Base-by-base conservation (phyloP, 2,888 invertebrate species). In the Parelbella ahira region DNA sequence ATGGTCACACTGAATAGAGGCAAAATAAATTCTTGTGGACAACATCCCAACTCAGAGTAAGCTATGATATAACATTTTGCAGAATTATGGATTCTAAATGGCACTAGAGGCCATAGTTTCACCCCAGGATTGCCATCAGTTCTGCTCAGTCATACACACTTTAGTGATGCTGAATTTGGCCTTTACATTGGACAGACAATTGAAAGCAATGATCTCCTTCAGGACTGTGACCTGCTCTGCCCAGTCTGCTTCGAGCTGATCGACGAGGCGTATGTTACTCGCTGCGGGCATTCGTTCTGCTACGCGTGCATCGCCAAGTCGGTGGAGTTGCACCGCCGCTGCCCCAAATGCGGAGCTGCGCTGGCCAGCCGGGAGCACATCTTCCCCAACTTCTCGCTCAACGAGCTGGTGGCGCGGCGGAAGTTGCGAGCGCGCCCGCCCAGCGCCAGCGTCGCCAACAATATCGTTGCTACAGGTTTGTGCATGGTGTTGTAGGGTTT, bases 221-320 rank as follows among this genome's bases (percentile, higher is more conserved):
- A 37, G 62, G 56, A 89, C 60, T 88, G 88, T 50, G 91, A 57
- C 44, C 51, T 60, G 12, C 52, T 90, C 36, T 94, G 97, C 68
- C 95, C 96, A 0, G 93, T 97, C 37, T 97, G 97, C 80, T 94
- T 96, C 77, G 94, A 96, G 71, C 82, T 95, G 30, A 95, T 97
- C 47, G 93, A 93, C 54, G 96, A 96, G 73, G 96, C 97, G 0
- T 93, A 96, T 74, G 95, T 97, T 62, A 97, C 97, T 0, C 91
- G 93, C 53, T 97, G 97, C 78, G 97, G 97, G 0, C 97, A 97
- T 71, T 96, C 96, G 1, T 97, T 95, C 82, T 97, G 97, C 76
- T 92, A 91, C 65, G 89, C 90, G 8, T 97, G 97, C 75, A 94
- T 97, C 59, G 94, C 92, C 23, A 97, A 97, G 86, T 92, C 95